Percentiles rank a stretch among this genome's conserved stretches.
Conservation (phyloP, 2,113 vertebrate species). For the Pardalotus punctatus region DNA sequence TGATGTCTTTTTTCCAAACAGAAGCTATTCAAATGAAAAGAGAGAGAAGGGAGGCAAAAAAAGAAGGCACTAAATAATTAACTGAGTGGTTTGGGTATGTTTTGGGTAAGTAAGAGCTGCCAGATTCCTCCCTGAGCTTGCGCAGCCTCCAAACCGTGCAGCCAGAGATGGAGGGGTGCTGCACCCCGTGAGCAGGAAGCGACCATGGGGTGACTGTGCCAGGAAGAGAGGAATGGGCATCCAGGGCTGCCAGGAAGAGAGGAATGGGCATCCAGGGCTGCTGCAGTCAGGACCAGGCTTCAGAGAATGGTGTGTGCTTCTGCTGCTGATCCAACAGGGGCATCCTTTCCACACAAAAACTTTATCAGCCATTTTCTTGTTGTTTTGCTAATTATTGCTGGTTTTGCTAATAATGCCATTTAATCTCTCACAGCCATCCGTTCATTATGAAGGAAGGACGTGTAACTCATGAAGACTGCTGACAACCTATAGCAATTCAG, state of each 20-base stretch:
- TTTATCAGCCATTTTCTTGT: background rate
- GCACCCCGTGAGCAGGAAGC: background rate
- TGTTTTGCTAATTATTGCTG: background rate
- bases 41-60: background rate
- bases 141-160: accelerated
- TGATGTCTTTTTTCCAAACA: background rate
- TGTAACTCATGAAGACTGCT: background rate
- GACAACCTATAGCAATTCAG: background rate
- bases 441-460: background rate
- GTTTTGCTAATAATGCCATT: background rate
- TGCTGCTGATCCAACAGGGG: background rate
- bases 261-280: background rate
- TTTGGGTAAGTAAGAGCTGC: background rate
- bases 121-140: background rate
- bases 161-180: accelerated
- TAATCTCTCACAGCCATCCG: background rate
- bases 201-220: background rate
- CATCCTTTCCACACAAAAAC: background rate
- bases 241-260: background rate
- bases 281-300: background rate
- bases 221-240: background rate
- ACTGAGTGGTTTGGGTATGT: background rate
- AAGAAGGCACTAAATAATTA: background rate
- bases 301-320: background rate
- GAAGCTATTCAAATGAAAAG: background rate